Percentiles rank a stretch among this genome's conserved stretches.
Evolutionary conservation across 2,888 invertebrate species (phyloP).

Genomic region (Caenorhabditis virilis): DNA sequence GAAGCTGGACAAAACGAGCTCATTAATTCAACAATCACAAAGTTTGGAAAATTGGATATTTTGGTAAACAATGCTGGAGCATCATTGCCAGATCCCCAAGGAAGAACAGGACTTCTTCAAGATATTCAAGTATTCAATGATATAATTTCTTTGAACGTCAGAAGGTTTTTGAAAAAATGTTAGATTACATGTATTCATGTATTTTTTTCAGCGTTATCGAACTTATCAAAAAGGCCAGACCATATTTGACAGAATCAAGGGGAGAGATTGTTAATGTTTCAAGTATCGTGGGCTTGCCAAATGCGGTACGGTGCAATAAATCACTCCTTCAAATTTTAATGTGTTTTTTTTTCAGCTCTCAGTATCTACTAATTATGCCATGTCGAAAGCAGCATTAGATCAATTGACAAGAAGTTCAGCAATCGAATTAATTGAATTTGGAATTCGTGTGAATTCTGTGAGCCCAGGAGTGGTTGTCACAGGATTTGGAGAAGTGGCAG

Average conservation of each 20-base stretch:
- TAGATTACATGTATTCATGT: background rate
- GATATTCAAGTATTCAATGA: constrained; percentile 8
- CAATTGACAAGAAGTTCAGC: too few species aligned
- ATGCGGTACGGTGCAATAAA: constrained; percentile 4
- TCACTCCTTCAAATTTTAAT: background rate
- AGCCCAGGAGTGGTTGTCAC: too few species aligned
- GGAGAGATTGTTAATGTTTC: constrained; percentile 29
- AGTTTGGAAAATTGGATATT: constrained; percentile 28
- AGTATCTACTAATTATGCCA: constrained; percentile 11
- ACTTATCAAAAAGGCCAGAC: constrained; percentile 2
- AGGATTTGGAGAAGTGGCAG: too few species aligned
- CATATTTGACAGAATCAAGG: constrained; percentile 8
- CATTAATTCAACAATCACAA: constrained; percentile 7
- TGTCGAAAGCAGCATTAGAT: constrained; percentile 23
- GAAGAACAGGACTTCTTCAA: background rate
- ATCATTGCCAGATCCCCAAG: background rate
- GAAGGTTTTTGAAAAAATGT: constrained; percentile 1
- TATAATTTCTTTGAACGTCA: constrained; percentile 6
- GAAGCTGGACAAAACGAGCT: constrained; percentile 10
- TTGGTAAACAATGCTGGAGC: constrained; percentile 9
- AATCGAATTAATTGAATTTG: too few species aligned
- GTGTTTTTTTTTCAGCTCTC: constrained; percentile 3
- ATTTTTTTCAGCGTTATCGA: constrained; percentile 18
- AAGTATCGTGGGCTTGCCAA: constrained; percentile 6
- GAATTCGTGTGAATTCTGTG: too few species aligned